Conservation (phyloP, 2,113 vertebrate genomes). For the Nyctereutes procyonoides region DNA sequence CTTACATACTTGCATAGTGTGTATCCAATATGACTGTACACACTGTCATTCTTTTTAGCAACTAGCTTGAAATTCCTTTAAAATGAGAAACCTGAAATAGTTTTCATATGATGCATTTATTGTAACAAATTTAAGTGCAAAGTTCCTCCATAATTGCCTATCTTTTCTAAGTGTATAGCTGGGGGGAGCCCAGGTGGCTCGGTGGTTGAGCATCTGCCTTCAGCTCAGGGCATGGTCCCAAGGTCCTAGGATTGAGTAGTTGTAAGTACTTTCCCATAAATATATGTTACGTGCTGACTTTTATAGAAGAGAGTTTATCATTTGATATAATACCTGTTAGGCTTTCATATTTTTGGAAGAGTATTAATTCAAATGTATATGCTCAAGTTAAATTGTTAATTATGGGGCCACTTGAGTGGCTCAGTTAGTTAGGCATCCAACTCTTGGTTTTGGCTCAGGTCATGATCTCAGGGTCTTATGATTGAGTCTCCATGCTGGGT, state of each 20-base stretch:
- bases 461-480: background rate
- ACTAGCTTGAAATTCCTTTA: conserved; percentile 61
- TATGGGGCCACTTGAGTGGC: background rate
- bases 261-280: conserved; percentile 29
- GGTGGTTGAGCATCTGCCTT: too few species aligned
- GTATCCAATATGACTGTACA: background rate
- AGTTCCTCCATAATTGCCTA: background rate
- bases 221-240: too few species aligned
- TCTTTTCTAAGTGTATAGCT: background rate
- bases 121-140: conserved; percentile 4
- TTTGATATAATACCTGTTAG: background rate
- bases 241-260: background rate
- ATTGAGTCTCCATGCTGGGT: background rate
- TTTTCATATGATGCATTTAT: conserved; percentile 25
- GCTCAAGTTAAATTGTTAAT: background rate
- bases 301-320: background rate
- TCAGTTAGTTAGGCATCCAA: background rate
- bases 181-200: too few species aligned
- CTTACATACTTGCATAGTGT: background rate
- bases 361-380: conserved; percentile 17
- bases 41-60: background rate
- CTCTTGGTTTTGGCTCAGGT: background rate
- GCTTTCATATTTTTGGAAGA: background rate
- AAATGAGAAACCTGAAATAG: conserved; percentile 51
- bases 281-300: background rate